These are phyloP conservation scores for Zaprionus gabonicus DNA, from an alignment of 1,140 invertebrate genomes.

Conservation along the genomic window DNA sequence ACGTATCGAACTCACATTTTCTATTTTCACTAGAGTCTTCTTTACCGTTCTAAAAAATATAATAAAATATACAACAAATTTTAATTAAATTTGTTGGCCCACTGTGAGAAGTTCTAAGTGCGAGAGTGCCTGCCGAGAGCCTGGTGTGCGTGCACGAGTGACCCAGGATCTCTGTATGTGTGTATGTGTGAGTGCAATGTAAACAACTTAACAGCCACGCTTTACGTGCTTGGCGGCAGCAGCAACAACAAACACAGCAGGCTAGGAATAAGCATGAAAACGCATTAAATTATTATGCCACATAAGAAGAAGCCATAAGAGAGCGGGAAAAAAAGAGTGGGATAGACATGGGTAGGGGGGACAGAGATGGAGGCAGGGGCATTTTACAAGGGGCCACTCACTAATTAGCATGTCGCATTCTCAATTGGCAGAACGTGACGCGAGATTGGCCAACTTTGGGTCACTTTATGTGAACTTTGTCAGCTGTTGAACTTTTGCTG, in stretches of 20 bases:
- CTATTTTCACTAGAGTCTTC: too few relatives aligned
- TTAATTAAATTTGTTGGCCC: too few relatives aligned
- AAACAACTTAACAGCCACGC: constrained; percentile 59
- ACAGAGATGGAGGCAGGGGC: not conserved
- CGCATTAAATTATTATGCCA: constrained; percentile 67
- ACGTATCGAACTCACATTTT: too few relatives aligned
- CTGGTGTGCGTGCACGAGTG: constrained; percentile 2
- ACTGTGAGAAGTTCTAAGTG: not conserved
- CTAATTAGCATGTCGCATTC: constrained; percentile 79
- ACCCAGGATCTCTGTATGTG: not conserved
- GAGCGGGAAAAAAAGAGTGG: not conserved
- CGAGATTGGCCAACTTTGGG: constrained; percentile 61
- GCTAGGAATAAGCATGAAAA: constrained; percentile 56
- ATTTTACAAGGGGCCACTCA: constrained; percentile 32
- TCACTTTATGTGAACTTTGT: constrained; percentile 44
- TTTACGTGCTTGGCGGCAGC: constrained; percentile 54
- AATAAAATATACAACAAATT: too few relatives aligned
- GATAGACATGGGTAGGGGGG: not conserved
- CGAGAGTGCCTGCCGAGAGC: constrained; percentile 10
- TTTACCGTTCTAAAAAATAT: too few relatives aligned
- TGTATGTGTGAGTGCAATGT: constrained; percentile 33
- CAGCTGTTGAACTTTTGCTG: constrained; percentile 27
- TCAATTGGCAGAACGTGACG: constrained; percentile 71
- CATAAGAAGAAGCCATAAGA: constrained; percentile 29
- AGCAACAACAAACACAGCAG: constrained; percentile 16